These are phyloP conservation scores for Chondrilla cf. caribensis DNA, from an alignment of 37 sponge, comb jelly and placozoan species.

Conservation along the genomic window DNA sequence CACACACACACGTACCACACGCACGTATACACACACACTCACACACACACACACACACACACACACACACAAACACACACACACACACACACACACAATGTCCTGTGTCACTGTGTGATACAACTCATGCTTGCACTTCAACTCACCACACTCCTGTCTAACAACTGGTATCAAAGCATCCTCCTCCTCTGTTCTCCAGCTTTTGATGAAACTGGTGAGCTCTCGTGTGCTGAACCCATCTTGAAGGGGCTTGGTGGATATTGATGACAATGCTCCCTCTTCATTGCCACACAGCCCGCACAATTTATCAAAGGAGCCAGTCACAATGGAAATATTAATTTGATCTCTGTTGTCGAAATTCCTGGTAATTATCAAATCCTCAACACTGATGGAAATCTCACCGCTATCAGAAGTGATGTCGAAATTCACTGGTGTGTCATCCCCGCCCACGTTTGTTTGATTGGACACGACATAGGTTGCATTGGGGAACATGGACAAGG, in stretches of 20 bases:
- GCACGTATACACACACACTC: conserved; percentile 27
- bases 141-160: conserved; percentile 13
- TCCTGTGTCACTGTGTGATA: too few species aligned
- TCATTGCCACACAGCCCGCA: conserved; percentile 19
- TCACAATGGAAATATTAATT: background rate
- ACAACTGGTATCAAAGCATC: background rate
- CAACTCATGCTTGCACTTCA: too few species aligned
- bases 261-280: background rate
- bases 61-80: conserved; percentile 26
- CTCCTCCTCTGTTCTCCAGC: background rate
- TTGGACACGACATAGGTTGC: background rate
- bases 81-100: conserved; percentile 16
- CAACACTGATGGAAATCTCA: background rate
- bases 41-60: conserved; percentile 36
- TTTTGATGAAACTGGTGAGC: background rate
- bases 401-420: background rate
- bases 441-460: background rate
- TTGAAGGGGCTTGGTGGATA: background rate
- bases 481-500: background rate
- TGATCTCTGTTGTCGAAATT: background rate
- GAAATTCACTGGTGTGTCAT: too few species aligned
- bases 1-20: conserved; percentile 36
- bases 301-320: background rate
- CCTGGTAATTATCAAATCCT: background rate
- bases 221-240: background rate